Evolutionary conservation across 2,888 invertebrate species (phyloP).

Genomic region (Teinopalpus imperialis): DNA sequence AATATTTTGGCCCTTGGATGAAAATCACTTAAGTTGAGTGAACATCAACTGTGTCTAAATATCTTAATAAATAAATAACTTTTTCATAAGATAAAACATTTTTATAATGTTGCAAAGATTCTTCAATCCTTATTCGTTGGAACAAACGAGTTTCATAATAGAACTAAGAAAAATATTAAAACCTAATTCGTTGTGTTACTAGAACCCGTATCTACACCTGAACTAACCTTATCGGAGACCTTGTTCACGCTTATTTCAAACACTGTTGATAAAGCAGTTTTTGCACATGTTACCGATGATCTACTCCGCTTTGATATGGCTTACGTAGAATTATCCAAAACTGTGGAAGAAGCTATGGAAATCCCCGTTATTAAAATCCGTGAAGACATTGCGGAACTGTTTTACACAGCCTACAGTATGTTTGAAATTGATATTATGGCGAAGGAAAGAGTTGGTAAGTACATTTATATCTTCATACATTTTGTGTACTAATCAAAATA

Average conservation of each 20-base stretch:
- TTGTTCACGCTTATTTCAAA: conserved; percentile 50
- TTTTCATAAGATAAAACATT: too few species aligned
- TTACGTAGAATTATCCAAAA: conserved; percentile 57
- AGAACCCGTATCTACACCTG: conserved; percentile 60
- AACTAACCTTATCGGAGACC: conserved; percentile 54
- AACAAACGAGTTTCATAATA: too few species aligned
- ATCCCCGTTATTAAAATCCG: conserved; percentile 60
- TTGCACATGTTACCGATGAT: conserved; percentile 47
- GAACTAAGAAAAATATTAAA: too few species aligned
- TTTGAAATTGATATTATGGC: conserved; percentile 59
- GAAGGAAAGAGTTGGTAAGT: conserved; percentile 58
- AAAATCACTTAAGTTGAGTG: too few species aligned
- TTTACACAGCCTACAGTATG: conserved; percentile 48
- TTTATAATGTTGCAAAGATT: too few species aligned
- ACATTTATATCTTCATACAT: not conserved
- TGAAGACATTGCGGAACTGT: conserved; percentile 54
- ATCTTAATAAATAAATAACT: too few species aligned
- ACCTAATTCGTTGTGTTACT: conserved; percentile 28
- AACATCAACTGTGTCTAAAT: too few species aligned
- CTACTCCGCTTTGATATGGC: conserved; percentile 60
- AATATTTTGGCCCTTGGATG: too few species aligned
- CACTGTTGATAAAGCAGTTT: conserved; percentile 65
- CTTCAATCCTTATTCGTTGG: too few species aligned
- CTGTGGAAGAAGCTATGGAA: conserved; percentile 69
- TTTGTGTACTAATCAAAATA: too few species aligned